These are phyloP conservation scores for Sinocyclocheilus rhinocerous DNA, from an alignment of 2,113 vertebrate species.

Conservation along the genomic window DNA sequence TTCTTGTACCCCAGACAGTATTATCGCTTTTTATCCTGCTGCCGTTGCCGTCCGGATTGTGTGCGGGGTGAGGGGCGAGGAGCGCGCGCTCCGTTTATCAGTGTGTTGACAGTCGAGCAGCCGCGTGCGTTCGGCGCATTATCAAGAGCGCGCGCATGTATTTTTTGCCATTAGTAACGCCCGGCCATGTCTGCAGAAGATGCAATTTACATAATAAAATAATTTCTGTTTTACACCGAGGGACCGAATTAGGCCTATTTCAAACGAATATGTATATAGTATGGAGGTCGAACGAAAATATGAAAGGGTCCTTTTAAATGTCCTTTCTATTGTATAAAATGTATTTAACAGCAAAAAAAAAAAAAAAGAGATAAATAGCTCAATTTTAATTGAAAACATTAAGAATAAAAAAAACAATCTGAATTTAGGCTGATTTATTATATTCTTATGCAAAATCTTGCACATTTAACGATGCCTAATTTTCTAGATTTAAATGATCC, in stretches of 20 bases:
- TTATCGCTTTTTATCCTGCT: conserved; percentile 17
- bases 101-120: conserved; percentile 28
- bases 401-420: neutral
- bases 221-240: conserved; percentile 37
- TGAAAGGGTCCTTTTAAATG: neutral
- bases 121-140: conserved; percentile 65
- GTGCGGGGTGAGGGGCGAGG: conserved; percentile 9
- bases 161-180: conserved; percentile 76
- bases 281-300: neutral
- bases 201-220: conserved; percentile 76
- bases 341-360: neutral
- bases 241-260: conserved; percentile 55
- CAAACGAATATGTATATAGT: conserved; percentile 17
- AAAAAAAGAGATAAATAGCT: neutral
- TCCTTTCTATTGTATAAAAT: neutral
- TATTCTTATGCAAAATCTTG: neutral
- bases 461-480: neutral
- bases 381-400: neutral
- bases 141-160: conserved; percentile 77
- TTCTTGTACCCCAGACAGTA: conserved; percentile 3
- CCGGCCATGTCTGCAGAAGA: conserved; percentile 69
- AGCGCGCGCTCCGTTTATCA: conserved; percentile 27
- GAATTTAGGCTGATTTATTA: neutral
- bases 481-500: neutral
- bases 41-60: neutral